Evolutionary conservation across 2,113 vertebrate species (phyloP), one percentile per base, ranked within the genome.

Genomic region (Aphelocoma coerulescens): DNA sequence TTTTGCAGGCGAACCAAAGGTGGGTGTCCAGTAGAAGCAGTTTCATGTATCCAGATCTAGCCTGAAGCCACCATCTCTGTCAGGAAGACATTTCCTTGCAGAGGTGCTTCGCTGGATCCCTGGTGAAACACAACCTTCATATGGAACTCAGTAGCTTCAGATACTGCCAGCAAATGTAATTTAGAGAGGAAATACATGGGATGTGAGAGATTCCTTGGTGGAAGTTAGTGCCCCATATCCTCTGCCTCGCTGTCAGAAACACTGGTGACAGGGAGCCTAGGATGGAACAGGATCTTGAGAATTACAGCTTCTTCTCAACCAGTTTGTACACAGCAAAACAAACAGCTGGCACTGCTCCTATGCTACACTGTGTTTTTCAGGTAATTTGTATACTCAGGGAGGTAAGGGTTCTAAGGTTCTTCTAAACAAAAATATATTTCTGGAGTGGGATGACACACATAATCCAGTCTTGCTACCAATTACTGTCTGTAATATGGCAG

Each of bases 301-400:
- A 15, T 19, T 63, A 49, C 54, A 52, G 15, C 37, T 24, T 15
- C 18, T 77, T 73, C 72, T 91, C 51, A 51, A 37, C 9, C 19
- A 9, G 9, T 41, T n/a, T 35, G 20, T 41, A 35, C 20, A 13
- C 23, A 93, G 63, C 43, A 82, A 73, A 93, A 41, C 33, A 62
- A 62, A 48, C 13, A 72, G 15, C 30, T 24, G 13, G 19, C 21
- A 33, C 30, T 33, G 21, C 20, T 67, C 10, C 57, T 85, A 2
- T 26, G 11, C 13, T n/a, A 33, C 4, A 2, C 1, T 1, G 2
- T 17, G 37, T 73, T 61, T 23, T 73, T 48, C n/a, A 39, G 46
- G 2, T 83, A 39, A 65, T 76, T 91, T 58, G 9, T 30, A 26
- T 21, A 23, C 4, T 32, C 10, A 7, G 16, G 33, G 17, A 72